A percentile compares a stretch with the other conserved stretches of the same genome.
These are phyloP conservation scores for Leuciscus idus DNA, from an alignment of 2,113 vertebrate genomes.

Conservation along the genomic window DNA sequence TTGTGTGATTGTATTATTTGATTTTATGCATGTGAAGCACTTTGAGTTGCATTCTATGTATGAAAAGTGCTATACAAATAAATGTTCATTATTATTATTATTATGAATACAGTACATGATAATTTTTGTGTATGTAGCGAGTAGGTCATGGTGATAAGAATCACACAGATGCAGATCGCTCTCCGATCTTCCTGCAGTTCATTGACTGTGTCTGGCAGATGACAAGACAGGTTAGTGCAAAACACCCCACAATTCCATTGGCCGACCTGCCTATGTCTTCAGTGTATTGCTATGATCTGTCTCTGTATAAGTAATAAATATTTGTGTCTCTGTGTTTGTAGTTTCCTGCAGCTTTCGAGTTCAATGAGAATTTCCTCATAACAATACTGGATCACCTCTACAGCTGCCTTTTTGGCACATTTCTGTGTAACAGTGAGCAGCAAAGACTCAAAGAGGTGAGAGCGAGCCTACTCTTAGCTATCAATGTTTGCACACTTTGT, in stretches of 20 bases:
- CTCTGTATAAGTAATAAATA: slow-evolving; percentile 13
- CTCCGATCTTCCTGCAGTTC: slow-evolving; percentile 96
- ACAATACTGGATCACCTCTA: slow-evolving; percentile 96
- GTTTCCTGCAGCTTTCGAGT: slow-evolving; percentile 98
- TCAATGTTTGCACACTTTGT: neutral
- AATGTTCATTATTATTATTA: no score
- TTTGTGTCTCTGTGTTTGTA: slow-evolving; percentile 64
- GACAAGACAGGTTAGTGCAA: slow-evolving; percentile 88
- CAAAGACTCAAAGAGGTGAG: slow-evolving; percentile 91
- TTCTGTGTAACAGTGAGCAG: slow-evolving; percentile 95
- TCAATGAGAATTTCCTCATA: slow-evolving; percentile 94
- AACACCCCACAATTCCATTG: neutral
- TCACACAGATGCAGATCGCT: slow-evolving; percentile 93
- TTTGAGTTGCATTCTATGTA: no score
- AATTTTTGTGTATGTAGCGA: slow-evolving; percentile 75
- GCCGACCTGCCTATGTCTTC: neutral
- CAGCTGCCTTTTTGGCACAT: slow-evolving; percentile 97
- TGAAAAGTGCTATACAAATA: no score
- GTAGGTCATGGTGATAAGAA: slow-evolving; percentile 96
- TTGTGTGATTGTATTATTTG: no score
- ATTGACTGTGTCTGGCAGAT: slow-evolving; percentile 98
- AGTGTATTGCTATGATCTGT: neutral
- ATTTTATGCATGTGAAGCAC: no score
- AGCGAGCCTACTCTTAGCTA: neutral
- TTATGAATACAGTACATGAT: no score